Base-by-base conservation (phyloP, 1,140 invertebrate species). In the Zaprionus gabonicus region DNA sequence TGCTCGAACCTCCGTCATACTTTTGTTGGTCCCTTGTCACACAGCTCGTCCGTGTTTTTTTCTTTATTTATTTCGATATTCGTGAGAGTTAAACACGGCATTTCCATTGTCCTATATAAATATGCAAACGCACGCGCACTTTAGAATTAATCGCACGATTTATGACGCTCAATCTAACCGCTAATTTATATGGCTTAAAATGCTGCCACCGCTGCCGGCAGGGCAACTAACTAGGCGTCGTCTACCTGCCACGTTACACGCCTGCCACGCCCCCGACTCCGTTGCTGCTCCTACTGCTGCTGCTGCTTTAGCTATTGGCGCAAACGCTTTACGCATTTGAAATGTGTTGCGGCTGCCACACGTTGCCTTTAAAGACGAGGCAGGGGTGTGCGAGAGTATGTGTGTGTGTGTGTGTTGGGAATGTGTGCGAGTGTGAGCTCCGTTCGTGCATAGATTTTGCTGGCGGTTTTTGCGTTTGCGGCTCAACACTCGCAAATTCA, bases 91-190 rank as follows among this genome's bases (percentile, higher is more conserved):
- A 58, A 60, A 58, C 56, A 68, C 31, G 10, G 20, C 59, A 69
- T 59, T 56, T n/a, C 4, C 63, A 46, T 67, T 67, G 58, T 82
- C 74, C 77, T 78, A 69, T 73, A 78, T 80, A 82, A 78, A 82
- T 77, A 86, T 78, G 60, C 66, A 69, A 53, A 78, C 77, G 41
- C 81, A 78, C 46, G 58, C 56, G 69, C 78, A 85, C 70, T 88
- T 88, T 72, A 72, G 85, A 90, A 77, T 90, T 80, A 88, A 88
- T 90, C 85, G 66, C 79, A 82, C 76, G 70, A 88, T 90, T 90
- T 90, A 88, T 90, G 85, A 85, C 70, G 85, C 85, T 77, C 86
- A 81, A 82, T 85, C 85, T 85, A 88, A 88, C 85, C 85, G 70
- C 86, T 91, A 90, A 88, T 88, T 88, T 85, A 81, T 88, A 76